phyloP scores from a whole-genome alignment of 2,888 invertebrate genomes.

The Endomychus coccineus region DNA sequence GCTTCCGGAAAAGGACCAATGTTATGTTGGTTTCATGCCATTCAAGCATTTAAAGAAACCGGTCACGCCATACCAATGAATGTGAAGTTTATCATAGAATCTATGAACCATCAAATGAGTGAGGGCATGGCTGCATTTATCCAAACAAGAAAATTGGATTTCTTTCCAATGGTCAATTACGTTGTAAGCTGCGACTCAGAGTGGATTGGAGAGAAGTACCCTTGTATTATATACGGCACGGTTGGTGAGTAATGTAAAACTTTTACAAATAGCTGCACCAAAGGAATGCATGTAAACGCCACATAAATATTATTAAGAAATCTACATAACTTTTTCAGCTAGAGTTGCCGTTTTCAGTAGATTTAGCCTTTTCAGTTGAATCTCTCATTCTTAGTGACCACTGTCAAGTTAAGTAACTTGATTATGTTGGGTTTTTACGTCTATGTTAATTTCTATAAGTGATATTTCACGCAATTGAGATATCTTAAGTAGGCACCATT shows the following conservation, averaged over 20 bases:
- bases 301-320: no score
- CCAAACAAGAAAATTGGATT: conserved; percentile 34
- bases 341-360: no score
- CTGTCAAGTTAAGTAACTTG: no score
- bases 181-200: conserved; percentile 41
- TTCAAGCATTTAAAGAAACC: conserved; percentile 37
- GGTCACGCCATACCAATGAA: conserved; percentile 42
- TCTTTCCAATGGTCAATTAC: conserved; percentile 38
- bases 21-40: conserved; percentile 42
- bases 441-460: no score
- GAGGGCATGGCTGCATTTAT: conserved; percentile 39
- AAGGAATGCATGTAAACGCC: no score
- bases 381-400: no score
- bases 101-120: conserved; percentile 40
- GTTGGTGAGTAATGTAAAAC: conserved; percentile 41
- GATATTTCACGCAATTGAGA: no score
- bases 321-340: no score
- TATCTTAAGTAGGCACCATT: no score
- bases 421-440: no score
- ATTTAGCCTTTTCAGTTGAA: no score
- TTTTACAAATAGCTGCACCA: no score
- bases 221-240: conserved; percentile 43
- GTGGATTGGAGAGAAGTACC: conserved; percentile 43
- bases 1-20: conserved; percentile 43
- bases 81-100: conserved; percentile 43